Conservation (phyloP, 2,888 invertebrate species). For the Apodemia mormo region DNA sequence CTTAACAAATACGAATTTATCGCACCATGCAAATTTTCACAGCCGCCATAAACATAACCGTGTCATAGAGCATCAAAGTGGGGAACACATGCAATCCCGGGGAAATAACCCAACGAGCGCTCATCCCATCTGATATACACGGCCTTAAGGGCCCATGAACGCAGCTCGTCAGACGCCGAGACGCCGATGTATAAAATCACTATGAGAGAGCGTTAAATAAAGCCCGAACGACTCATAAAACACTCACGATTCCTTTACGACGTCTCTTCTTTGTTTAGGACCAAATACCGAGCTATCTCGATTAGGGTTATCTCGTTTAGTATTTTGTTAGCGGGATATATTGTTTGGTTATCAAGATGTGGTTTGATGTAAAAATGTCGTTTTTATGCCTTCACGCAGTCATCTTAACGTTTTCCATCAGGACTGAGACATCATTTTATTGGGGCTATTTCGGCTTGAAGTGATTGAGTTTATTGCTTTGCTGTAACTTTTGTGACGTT, state of each 20-base stretch:
- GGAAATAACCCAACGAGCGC: constrained; percentile 40
- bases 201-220: constrained; percentile 72
- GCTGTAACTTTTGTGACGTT: not conserved
- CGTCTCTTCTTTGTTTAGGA: constrained; percentile 64
- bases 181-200: constrained; percentile 72
- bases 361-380: constrained; percentile 18
- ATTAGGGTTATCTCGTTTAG: constrained; percentile 38
- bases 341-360: constrained; percentile 16
- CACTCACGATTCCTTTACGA: constrained; percentile 54
- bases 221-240: constrained; percentile 67
- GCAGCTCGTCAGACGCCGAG: constrained; percentile 52
- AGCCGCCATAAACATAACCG: constrained; percentile 37
- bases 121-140: constrained; percentile 42
- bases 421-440: constrained; percentile 9
- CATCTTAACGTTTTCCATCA: constrained; percentile 14
- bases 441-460: not conserved
- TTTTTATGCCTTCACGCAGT: constrained; percentile 17
- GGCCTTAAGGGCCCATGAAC: constrained; percentile 43
- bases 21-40: constrained; percentile 38
- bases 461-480: not conserved
- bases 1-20: constrained; percentile 25
- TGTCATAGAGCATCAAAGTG: constrained; percentile 35
- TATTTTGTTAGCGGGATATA: constrained; percentile 18
- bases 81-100: constrained; percentile 41
- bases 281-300: constrained; percentile 52